Base-by-base conservation (phyloP, 30 jellyfish, hydroid and myxozoan genomes). In the Rhopilema esculentum region DNA sequence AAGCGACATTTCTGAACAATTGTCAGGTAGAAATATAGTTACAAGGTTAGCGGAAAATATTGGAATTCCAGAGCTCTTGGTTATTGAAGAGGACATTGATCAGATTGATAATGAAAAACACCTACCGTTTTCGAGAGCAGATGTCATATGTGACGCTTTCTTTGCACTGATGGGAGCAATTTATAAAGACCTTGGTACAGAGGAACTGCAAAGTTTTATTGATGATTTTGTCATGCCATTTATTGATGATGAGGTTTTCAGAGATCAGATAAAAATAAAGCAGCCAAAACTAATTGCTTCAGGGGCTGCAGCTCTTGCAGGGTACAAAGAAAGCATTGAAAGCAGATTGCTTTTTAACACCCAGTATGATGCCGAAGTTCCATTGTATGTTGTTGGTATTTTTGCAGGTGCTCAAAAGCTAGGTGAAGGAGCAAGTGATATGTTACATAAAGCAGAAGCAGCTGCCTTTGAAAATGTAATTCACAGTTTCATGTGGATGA, bases 101-200 rank as follows among this genome's bases (percentile, higher is more conserved):
- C 88, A 77, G 20, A 69, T 90, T 48, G 81, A 80, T 22, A 68
- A 69, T 19, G 96, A 95, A 33, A 75, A 77, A 51, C 83, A 74
- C 67, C 48, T 87, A 30, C 88, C 84, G 8, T 90, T 72, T 71
- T 48, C 95, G 25, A 86, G 79, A 16, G 97, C 89, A 26, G 99
- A 95, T 90, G 91, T 87, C 21, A 49, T 91, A 0, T 84, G 97
- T 77, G 99, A 95, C 75, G 91, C 94, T 8, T 90, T 95, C 77
- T 95, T 77, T 86, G 99, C 95, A 9, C 21, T 95, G 26, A 79
- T 95, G 80, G 99, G 97, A 1, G 99, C 99, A 15, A 90, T 95
- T 26, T 77, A 80, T 23, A 65, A 72, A 67, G 99, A 86, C 72
- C 90, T 68, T 26, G 99, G 99, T 2, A 17, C 30, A 0, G 80